Evolutionary conservation across 2,888 invertebrate species (phyloP), one percentile per base, ranked within the genome.

Genomic region (Endomychus coccineus): DNA sequence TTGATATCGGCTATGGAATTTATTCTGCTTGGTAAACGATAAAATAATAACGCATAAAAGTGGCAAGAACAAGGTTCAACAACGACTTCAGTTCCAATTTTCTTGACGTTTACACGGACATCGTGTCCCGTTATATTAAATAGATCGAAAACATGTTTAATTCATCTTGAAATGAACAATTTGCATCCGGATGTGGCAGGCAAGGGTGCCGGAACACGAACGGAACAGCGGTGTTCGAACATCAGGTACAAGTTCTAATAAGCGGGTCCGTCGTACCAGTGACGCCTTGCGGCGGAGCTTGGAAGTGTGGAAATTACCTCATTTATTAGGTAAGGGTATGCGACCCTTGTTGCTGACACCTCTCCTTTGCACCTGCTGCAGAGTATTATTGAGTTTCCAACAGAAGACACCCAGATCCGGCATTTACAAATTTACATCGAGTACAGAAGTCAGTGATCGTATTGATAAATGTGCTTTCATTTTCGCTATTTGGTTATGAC

Each of bases 301-400:
- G 59, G 61, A 67, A 66, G 65, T 67, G 68, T 66, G 66, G 66
- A 67, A 67, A 68, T 67, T 67, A 67, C 66, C 68, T 67, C 68
- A 66, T 68, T 68, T 68, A 68, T 68, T 68, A 68, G 67, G 66
- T 66, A 61, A 66, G 66, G 66, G 66, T 59, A 61, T 59, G 62
- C 62, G 64, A 64, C 66, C 67, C 63, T 65, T 67, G 67, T 49
- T 55, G 61, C 66, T 67, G 67, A 67, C 68, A 67, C 67, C 66
- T 68, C 66, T 68, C 68, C 67, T 67, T 67, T 66, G 63, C 68
- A 68, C 67, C 68, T 67, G 66, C 66, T 66, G 63, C 66, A 54
- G 58, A 61, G 59, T 64, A 64, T 66, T 67, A 67, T 67, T 64
- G 66, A 67, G 66, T 66, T 67, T 64, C 54, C 50, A 48, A 50